Evolutionary conservation across 2,113 vertebrate species (phyloP), one percentile per base, ranked within the genome.

Genomic region (Turnix velox): DNA sequence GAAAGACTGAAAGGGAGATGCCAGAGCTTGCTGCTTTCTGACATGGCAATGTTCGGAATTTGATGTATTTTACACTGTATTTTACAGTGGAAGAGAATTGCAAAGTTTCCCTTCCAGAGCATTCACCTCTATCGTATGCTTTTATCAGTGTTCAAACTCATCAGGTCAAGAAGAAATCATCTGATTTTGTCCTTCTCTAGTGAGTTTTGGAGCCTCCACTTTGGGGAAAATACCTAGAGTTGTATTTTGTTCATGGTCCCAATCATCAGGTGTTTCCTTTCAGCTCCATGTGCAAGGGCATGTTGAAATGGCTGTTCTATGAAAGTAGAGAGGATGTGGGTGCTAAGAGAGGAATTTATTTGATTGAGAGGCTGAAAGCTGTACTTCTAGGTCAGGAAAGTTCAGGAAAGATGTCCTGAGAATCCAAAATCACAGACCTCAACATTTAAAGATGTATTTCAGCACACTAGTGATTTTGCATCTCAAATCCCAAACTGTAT

Each of bases 351-450:
- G 11, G 18, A 86, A 2, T 2, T 1, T 28, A 14, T 12, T 37
- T 28, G 7, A 16, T 1, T 0, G 0, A 17, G 20, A 3, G 4
- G 8, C 14, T 40, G 30, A 49, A 4, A 2, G 1, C 12, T 45
- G 7, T 35, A 67, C 5, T 2, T 5, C 25, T 25, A 30, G 9
- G 14, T n/a, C 35, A 54, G 18, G 14, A 5, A 59, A 74, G 18
- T 5, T 62, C 11, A 37, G 5, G 15, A 73, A 81, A 62, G 5
- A 35, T 45, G 12, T 62, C 25, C 12, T 27, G 31, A 25, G 28
- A 4, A 39, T 33, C 10, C 11, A 63, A 45, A 84, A 40, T 31
- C 20, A 59, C 11, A 52, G 28, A 7, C 19, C 84, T 71, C 68
- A 63, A 17, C 10, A 49, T 4, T 14, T 63, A 10, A 69, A 73